A percentile compares a stretch with the other conserved stretches of the same genome.
Evolutionary conservation across 2,797 vertebrate species (phyloP).

Genomic region (Sebastes aleutianus): DNA sequence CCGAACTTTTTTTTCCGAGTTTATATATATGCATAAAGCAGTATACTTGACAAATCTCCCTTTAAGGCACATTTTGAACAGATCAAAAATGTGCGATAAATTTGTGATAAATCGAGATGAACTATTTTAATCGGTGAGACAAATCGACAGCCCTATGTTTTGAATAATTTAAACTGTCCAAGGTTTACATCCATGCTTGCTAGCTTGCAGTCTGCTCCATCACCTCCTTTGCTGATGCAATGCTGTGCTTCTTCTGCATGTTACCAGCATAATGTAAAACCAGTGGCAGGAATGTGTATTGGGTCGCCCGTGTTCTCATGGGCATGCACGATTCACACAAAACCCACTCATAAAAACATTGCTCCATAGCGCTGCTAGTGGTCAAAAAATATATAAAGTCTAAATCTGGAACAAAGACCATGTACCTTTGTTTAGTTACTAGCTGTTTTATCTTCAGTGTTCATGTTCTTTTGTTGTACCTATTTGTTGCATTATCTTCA

Average conservation of each 20-base stretch:
- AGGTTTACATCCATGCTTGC: neutral
- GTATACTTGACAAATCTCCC: no score
- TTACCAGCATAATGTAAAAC: neutral
- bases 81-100: no score
- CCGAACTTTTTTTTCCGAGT: no score
- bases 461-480: constrained; percentile 9
- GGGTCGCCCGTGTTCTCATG: neutral
- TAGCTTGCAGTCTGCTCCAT: neutral
- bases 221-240: neutral
- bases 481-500: constrained; percentile 15
- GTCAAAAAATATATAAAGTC: neutral
- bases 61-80: no score
- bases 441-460: neutral
- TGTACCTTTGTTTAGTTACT: neutral
- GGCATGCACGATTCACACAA: neutral
- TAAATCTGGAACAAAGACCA: neutral
- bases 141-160: no score
- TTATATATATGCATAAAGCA: no score
- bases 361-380: neutral
- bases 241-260: neutral
- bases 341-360: neutral
- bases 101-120: no score
- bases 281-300: neutral
- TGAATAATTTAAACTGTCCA: neutral
- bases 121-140: no score